These are phyloP conservation scores for Sclerurus mexicanus DNA, from an alignment of 2,113 vertebrate genomes.

Conservation along the genomic window DNA sequence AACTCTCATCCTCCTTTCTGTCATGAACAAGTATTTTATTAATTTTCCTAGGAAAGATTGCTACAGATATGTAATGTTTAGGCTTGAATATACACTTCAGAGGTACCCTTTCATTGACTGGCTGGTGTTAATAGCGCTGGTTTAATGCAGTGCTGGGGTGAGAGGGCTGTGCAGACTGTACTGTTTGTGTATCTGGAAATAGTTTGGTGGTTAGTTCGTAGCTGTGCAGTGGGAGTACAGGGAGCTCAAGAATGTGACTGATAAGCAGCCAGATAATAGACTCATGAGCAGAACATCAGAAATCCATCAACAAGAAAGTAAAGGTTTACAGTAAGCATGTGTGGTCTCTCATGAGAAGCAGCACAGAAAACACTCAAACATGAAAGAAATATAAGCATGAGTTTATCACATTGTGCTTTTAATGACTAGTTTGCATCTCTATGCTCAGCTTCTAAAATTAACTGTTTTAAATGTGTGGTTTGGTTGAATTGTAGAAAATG, in stretches of 20 bases:
- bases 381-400: neutral
- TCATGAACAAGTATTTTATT: neutral
- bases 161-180: neutral
- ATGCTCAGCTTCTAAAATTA: neutral
- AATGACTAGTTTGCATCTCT: neutral
- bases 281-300: neutral
- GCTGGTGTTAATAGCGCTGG: neutral
- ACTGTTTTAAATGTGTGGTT: neutral
- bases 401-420: neutral
- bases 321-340: neutral
- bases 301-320: neutral
- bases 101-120: neutral
- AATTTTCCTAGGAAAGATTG: neutral
- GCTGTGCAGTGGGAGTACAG: neutral
- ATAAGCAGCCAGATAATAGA: neutral
- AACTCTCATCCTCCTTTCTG: neutral
- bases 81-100: neutral
- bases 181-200: neutral
- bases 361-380: neutral
- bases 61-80: neutral
- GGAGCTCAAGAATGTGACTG: neutral
- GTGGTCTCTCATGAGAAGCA: neutral
- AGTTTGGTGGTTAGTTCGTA: neutral
- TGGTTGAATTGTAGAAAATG: neutral
- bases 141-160: neutral